A percentile compares a stretch with the other conserved stretches of the same genome.
phyloP scores from a whole-genome alignment of 2,888 invertebrate species.

The Eurytoma californica region DNA sequence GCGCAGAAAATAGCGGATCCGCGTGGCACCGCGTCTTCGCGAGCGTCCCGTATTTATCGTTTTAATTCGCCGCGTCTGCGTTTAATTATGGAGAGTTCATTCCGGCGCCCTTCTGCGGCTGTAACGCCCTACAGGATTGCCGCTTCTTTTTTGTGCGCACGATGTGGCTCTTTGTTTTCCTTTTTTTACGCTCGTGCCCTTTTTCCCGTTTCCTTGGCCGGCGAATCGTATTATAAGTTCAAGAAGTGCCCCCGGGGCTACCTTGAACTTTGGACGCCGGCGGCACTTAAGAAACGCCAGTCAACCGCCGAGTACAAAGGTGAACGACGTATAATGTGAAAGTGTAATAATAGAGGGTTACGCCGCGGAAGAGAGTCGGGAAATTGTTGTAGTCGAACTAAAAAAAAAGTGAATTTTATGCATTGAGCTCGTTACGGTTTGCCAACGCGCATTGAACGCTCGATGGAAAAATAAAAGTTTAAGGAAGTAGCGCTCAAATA shows the following conservation, averaged over 20 bases:
- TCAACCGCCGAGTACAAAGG: slow-evolving; percentile 11
- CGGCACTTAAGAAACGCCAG: not conserved
- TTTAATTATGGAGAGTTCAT: slow-evolving; percentile 74
- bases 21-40: slow-evolving; percentile 14
- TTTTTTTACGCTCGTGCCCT: not conserved
- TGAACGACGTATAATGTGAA: not conserved
- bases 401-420: too few relatives aligned
- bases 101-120: slow-evolving; percentile 56
- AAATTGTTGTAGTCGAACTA: not conserved
- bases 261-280: slow-evolving; percentile 32
- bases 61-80: slow-evolving; percentile 71
- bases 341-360: not conserved
- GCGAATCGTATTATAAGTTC: slow-evolving; percentile 35
- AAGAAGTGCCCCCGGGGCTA: slow-evolving; percentile 21
- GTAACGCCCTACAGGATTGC: not conserved
- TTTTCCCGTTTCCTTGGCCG: not conserved
- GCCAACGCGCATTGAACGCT: too few relatives aligned
- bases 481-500: too few relatives aligned
- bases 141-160: slow-evolving; percentile 6
- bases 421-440: too few relatives aligned
- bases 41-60: slow-evolving; percentile 58
- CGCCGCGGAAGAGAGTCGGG: too few relatives aligned
- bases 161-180: not conserved
- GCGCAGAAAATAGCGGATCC: slow-evolving; percentile 19
- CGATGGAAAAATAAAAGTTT: too few relatives aligned